Conservation (phyloP, 2,888 invertebrate genomes). For the Thera obeliscata region DNA sequence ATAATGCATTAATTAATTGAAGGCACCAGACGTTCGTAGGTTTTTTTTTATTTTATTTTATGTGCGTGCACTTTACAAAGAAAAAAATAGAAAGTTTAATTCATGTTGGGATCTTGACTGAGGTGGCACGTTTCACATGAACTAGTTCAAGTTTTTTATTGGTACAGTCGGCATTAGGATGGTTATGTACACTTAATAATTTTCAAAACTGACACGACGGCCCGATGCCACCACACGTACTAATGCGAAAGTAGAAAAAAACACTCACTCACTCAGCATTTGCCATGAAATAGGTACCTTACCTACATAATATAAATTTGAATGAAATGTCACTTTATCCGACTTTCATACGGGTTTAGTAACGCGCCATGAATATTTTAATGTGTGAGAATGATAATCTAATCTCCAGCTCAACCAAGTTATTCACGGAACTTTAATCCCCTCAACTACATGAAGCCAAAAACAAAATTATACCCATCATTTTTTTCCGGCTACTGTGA, state of each 20-base stretch:
- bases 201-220: no score
- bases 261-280: no score
- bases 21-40: background rate
- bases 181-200: background rate
- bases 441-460: slow-evolving; percentile 22
- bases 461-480: slow-evolving; percentile 27
- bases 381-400: slow-evolving; percentile 2
- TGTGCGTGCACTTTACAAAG: background rate
- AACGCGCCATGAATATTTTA: slow-evolving; percentile 20
- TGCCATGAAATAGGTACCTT: background rate
- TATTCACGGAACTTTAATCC: slow-evolving; percentile 19
- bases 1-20: slow-evolving; percentile 24
- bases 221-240: no score
- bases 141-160: no score
- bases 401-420: slow-evolving; percentile 4
- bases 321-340: no score
- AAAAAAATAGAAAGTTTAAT: background rate
- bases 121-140: no score
- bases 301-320: background rate
- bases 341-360: slow-evolving; percentile 5
- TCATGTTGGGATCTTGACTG: background rate
- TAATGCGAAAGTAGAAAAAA: no score
- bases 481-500: slow-evolving; percentile 58
- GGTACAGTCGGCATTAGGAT: no score
- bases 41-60: background rate